phyloP scores from a whole-genome alignment of 2,113 vertebrate genomes.

The Perca schrenkii region DNA sequence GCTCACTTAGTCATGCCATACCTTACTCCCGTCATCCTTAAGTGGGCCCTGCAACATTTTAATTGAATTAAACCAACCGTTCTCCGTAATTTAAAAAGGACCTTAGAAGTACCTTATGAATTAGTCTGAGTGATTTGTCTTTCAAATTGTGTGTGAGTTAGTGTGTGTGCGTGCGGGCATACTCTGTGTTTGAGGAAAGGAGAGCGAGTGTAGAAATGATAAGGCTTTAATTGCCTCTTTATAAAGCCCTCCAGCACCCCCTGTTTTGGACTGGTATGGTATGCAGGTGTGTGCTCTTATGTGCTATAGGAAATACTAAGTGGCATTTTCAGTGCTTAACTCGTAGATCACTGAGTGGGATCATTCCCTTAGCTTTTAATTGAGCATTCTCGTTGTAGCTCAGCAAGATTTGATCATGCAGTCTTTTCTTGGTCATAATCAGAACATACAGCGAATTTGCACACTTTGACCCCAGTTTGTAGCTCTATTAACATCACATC shows the following conservation, averaged over 20 bases:
- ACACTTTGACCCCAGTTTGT: neutral
- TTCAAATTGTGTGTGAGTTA: constrained; percentile 52
- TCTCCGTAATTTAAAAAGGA: constrained; percentile 66
- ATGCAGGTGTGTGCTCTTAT: constrained; percentile 72
- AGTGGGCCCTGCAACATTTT: constrained; percentile 72
- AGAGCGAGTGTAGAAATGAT: constrained; percentile 69
- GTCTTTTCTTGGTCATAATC: neutral
- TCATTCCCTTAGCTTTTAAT: constrained; percentile 38
- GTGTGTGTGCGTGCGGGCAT: constrained; percentile 12
- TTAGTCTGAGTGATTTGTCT: constrained; percentile 72
- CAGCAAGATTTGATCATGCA: neutral
- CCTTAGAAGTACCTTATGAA: constrained; percentile 75
- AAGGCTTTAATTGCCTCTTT: constrained; percentile 80
- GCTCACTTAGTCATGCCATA: constrained; percentile 58
- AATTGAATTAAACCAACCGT: constrained; percentile 82
- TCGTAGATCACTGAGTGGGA: constrained; percentile 40
- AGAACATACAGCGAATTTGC: neutral
- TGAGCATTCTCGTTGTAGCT: neutral
- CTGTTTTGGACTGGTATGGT: constrained; percentile 52
- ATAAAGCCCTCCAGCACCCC: constrained; percentile 58
- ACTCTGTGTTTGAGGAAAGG: constrained; percentile 62
- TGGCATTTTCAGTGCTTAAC: constrained; percentile 38
- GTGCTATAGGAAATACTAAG: constrained; percentile 62
- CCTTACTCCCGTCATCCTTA: constrained; percentile 55
- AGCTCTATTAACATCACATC: neutral